phyloP scores from a whole-genome alignment of 1,140 invertebrate species.

The Pteromalus puparum region DNA sequence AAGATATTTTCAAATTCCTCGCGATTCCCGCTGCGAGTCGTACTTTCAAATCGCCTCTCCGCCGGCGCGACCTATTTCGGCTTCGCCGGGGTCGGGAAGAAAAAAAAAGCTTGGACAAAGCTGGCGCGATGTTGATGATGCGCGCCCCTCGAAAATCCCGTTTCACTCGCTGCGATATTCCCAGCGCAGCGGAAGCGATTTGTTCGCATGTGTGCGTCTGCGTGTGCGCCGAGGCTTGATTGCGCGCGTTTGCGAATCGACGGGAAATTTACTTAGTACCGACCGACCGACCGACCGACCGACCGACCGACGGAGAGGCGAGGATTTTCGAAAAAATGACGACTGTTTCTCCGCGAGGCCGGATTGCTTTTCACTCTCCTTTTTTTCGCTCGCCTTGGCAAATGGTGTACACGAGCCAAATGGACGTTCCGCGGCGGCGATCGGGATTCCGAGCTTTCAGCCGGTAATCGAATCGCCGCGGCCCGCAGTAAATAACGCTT shows the following conservation, averaged over 20 bases:
- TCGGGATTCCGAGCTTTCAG: no score
- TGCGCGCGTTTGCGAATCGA: neutral
- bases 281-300: no score
- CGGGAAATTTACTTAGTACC: neutral
- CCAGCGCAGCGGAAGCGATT: conserved; percentile 5
- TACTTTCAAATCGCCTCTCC: conserved; percentile 39
- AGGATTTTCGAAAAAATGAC: neutral
- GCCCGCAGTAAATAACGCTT: conserved; percentile 13
- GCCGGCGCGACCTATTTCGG: conserved; percentile 5
- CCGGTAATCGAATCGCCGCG: no score
- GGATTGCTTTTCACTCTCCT: neutral
- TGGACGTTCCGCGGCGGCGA: no score
- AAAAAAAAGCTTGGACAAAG: neutral
- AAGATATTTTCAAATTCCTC: neutral
- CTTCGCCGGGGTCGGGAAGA: no score
- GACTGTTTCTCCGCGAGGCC: neutral
- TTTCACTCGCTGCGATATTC: neutral
- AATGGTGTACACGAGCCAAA: no score
- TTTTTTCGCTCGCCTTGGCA: no score
- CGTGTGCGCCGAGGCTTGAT: neutral
- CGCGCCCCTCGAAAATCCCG: no score
- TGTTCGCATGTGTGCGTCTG: neutral
- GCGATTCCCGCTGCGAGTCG: neutral
- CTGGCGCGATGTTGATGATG: no score
- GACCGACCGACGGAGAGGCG: no score